Evolutionary conservation across 2,113 vertebrate species (phyloP).

Genomic region (Eptesicus fuscus): DNA sequence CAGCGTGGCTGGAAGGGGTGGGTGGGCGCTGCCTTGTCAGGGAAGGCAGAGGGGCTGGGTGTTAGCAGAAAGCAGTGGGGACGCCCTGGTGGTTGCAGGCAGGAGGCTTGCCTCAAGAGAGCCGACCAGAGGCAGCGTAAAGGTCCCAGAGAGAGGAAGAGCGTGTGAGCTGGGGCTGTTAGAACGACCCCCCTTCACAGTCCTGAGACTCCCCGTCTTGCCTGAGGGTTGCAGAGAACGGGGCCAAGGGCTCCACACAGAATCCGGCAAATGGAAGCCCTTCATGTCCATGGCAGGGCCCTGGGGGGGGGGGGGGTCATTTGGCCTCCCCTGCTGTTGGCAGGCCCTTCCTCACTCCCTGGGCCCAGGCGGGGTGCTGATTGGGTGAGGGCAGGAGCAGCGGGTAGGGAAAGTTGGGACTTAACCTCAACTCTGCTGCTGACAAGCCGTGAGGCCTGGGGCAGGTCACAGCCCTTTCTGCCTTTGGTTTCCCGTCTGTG

Average conservation of each 20-base stretch:
- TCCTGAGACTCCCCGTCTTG: background rate
- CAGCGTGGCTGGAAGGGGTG: background rate
- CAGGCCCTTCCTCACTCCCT: accelerated
- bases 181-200: background rate
- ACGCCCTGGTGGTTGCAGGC: background rate
- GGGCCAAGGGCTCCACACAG: background rate
- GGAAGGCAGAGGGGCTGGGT: background rate
- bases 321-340: background rate
- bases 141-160: background rate
- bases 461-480: background rate
- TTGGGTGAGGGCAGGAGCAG: no score
- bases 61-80: background rate
- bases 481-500: background rate
- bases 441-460: accelerated
- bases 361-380: background rate
- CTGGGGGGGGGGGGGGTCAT: accelerated
- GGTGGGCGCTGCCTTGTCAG: background rate
- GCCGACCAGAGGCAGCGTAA: background rate
- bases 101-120: background rate
- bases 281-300: background rate
- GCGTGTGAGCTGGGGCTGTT: background rate
- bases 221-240: background rate
- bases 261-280: background rate
- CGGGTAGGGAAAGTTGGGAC: background rate
- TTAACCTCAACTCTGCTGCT: background rate